Evolutionary conservation across 2,888 invertebrate genomes (phyloP), one percentile per base, ranked within the genome.

Genomic region (Andrena praecox): DNA sequence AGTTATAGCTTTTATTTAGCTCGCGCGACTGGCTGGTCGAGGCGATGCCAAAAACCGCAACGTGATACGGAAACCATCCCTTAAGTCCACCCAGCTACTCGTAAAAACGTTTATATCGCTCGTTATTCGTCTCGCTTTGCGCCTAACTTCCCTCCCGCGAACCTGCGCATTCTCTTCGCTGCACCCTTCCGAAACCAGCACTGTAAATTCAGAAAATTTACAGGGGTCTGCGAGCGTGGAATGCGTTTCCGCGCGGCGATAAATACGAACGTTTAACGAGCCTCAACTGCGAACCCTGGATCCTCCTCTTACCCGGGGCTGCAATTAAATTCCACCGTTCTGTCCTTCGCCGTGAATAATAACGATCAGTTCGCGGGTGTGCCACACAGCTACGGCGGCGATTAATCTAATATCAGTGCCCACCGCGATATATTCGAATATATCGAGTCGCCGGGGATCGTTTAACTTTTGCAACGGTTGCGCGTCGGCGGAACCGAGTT

Each of bases 101-200:
- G 82, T 83, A 82, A 82, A 83, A 77, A 74, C 74, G 63, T 67
- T 77, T 74, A 63, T 59, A 31, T n/a, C 67, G 42, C 29, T 48
- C 70, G 66, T 75, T 80, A 70, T 63, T 70, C 70, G 56, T 59
- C 70, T 1, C 27, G 62, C 10, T 50, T 82, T 16, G n/a, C 60
- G 66, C 54, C 64, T 56, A 82, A 63, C 80, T 67, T 66, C 27
- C 50, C 54, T 24, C 31, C n/a, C 27, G 48, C 31, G 60, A 12
- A 1, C 10, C 62, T n/a, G 29, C 50, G 27, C 48, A 0, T 24
- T 64, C 56, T 56, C 56, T 29, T 8, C 10, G n/a, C n/a, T 1
- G 10, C 33, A n/a, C 52, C 12, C 29, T 2, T 4, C n/a, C 20
- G 35, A 63, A 76, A 70, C 31, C 31, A 29, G 12, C 29, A 4